Percentiles rank a stretch among this genome's conserved stretches.
Conservation (phyloP, 1,140 invertebrate species). For the Caenorhabditis latens region DNA sequence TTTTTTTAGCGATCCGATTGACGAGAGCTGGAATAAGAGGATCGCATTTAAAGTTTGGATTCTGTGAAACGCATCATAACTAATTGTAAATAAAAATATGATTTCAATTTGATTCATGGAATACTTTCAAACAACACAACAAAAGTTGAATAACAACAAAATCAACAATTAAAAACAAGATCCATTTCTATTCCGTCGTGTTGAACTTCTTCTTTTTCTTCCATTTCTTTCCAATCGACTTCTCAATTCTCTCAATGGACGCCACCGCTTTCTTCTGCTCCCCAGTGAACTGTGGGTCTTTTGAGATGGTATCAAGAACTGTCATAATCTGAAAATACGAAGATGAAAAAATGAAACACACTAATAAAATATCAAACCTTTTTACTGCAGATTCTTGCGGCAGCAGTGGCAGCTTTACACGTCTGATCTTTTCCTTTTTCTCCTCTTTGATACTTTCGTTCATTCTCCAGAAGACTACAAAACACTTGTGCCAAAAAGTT, state of each 20-base stretch:
- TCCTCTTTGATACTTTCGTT: conserved; percentile 46
- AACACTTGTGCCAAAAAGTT: conserved; percentile 61
- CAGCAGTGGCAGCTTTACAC: conserved; percentile 19
- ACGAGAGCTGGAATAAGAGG: conserved; percentile 55
- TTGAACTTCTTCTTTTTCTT: conserved; percentile 38
- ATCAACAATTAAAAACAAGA: conserved; percentile 28
- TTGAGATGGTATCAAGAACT: conserved; percentile 20
- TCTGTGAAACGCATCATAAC: background rate
- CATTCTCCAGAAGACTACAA: conserved; percentile 52
- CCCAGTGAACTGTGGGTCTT: conserved; percentile 20
- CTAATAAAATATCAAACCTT: background rate
- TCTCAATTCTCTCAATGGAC: conserved; percentile 5
- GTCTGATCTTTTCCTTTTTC: conserved; percentile 35
- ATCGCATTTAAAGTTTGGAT: background rate
- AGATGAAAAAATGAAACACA: background rate
- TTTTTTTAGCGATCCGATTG: conserved; percentile 19
- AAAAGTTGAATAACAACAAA: background rate
- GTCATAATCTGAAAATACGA: background rate
- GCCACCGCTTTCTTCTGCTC: conserved; percentile 3
- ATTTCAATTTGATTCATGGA: background rate
- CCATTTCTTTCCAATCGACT: conserved; percentile 43
- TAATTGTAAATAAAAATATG: background rate
- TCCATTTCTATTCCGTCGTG: background rate
- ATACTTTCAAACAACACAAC: background rate
- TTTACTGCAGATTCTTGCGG: conserved; percentile 32